phyloP scores from a whole-genome alignment of 1,140 invertebrate genomes.

The Asbolus verrucosus region DNA sequence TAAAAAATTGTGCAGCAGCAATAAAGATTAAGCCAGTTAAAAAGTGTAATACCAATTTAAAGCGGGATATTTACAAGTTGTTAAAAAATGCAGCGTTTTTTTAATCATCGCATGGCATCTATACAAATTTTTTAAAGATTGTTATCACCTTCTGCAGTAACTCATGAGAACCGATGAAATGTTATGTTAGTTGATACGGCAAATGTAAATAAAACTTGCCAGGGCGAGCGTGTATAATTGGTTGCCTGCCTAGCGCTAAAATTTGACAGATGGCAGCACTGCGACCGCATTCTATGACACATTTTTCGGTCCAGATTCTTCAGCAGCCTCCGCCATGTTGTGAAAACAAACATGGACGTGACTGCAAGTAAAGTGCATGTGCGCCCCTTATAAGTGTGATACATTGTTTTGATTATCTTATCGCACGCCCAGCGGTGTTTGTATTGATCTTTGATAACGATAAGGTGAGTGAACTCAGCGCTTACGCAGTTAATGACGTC shows the following conservation, averaged over 20 bases:
- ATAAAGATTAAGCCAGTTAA: too few species aligned
- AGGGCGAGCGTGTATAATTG: background rate
- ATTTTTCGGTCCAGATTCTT: conserved; percentile 38
- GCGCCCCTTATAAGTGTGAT: conserved; percentile 30
- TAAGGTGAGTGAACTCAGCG: conserved; percentile 43
- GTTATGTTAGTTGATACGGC: too few species aligned
- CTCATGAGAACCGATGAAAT: too few species aligned
- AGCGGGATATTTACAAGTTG: too few species aligned
- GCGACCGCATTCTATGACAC: conserved; percentile 4
- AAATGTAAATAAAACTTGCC: too few species aligned
- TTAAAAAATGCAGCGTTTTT: too few species aligned
- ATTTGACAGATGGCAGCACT: conserved; percentile 6
- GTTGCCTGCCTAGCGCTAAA: background rate
- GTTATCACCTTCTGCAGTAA: too few species aligned
- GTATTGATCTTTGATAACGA: conserved; percentile 41
- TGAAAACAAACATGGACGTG: conserved; percentile 40
- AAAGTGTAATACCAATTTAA: too few species aligned
- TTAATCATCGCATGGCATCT: too few species aligned
- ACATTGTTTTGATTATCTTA: conserved; percentile 30
- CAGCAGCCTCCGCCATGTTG: conserved; percentile 39
- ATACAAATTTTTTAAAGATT: too few species aligned
- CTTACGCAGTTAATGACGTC: conserved; percentile 19
- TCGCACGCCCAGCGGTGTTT: background rate
- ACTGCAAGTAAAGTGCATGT: conserved; percentile 20
- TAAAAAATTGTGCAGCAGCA: too few species aligned